phyloP scores from a whole-genome alignment of 2,888 invertebrate genomes.

The Drosophila affinis region DNA sequence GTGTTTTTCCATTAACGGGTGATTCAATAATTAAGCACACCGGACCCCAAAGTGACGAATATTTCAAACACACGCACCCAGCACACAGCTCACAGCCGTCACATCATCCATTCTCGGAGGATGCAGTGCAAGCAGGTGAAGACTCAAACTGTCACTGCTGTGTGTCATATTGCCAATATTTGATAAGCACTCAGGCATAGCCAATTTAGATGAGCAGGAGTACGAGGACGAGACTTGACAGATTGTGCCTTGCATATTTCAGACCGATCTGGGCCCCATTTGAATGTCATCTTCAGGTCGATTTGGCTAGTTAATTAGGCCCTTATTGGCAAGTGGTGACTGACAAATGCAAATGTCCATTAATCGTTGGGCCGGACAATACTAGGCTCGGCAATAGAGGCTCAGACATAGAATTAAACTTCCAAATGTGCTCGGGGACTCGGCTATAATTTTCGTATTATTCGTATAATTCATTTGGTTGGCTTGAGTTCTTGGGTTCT shows the following conservation, averaged over 20 bases:
- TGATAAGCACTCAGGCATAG: slow-evolving; percentile 46
- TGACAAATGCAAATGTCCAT: slow-evolving; percentile 41
- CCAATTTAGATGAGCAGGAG: slow-evolving; percentile 46
- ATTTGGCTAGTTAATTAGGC: slow-evolving; percentile 70
- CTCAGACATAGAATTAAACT: background rate
- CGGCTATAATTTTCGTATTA: background rate
- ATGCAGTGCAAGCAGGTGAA: background rate
- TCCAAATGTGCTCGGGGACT: background rate
- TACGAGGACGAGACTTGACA: slow-evolving; percentile 53
- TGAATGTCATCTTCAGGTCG: slow-evolving; percentile 63
- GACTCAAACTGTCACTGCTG: slow-evolving; percentile 33
- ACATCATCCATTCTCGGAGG: background rate
- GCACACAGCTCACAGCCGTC: background rate
- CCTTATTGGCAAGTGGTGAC: slow-evolving; percentile 53
- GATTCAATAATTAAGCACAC: slow-evolving; percentile 46
- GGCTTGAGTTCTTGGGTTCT: background rate
- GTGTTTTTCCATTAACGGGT: slow-evolving; percentile 64
- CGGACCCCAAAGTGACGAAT: slow-evolving; percentile 17
- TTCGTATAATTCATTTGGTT: background rate
- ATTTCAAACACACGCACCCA: slow-evolving; percentile 24
- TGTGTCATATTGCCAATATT: slow-evolving; percentile 46
- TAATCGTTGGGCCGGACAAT: slow-evolving; percentile 6
- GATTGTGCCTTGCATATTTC: slow-evolving; percentile 70
- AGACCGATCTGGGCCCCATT: slow-evolving; percentile 41
- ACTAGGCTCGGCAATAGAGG: too few relatives aligned